Conservation (phyloP, 1,140 invertebrate species). For the Odontomachus brunneus region DNA sequence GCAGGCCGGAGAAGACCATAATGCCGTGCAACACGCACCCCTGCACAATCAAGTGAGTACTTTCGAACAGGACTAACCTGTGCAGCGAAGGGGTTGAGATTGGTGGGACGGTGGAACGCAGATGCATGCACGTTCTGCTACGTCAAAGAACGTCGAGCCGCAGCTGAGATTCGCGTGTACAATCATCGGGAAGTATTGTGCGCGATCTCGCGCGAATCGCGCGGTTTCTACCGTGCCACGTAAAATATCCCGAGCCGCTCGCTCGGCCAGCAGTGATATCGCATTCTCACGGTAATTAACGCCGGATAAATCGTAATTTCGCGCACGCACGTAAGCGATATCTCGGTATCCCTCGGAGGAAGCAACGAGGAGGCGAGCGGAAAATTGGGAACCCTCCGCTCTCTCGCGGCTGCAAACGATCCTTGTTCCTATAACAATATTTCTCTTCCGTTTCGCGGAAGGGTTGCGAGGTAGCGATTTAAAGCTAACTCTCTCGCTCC, state of each 20-base stretch:
- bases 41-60: conserved; percentile 94
- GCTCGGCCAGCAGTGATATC: too few relatives aligned
- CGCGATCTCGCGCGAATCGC: neutral
- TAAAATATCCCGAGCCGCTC: neutral
- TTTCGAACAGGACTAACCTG: conserved; percentile 54
- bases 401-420: conserved; percentile 62
- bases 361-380: conserved; percentile 18
- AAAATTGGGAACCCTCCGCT: conserved; percentile 34
- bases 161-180: conserved; percentile 8
- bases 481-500: conserved; percentile 46
- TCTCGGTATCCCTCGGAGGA: neutral
- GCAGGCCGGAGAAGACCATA: conserved; percentile 90
- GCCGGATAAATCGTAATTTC: conserved; percentile 17
- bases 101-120: too few relatives aligned
- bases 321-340: neutral
- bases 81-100: neutral
- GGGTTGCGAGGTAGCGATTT: conserved; percentile 62
- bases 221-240: neutral
- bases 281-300: neutral
- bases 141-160: conserved; percentile 51
- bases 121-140: conserved; percentile 49
- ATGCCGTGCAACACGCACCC: conserved; percentile 93
- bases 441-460: conserved; percentile 60
- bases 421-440: conserved; percentile 63
- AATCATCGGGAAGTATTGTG: neutral